These are phyloP conservation scores for Echiichthys vipera DNA, from an alignment of 2,797 vertebrate species.

Conservation along the genomic window DNA sequence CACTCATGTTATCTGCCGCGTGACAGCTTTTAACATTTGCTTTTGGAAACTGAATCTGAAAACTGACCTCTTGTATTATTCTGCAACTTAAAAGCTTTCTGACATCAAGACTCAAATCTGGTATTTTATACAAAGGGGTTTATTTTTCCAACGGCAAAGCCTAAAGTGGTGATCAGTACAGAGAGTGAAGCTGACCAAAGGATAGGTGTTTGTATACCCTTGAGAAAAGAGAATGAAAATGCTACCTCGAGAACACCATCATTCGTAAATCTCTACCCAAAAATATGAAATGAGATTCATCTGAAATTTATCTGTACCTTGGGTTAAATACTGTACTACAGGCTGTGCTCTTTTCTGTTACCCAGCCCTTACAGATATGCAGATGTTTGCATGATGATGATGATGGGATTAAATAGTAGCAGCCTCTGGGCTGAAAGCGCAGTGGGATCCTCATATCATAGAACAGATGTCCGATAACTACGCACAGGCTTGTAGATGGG, in stretches of 20 bases:
- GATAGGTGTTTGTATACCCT: constrained; percentile 37
- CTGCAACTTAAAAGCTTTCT: constrained; percentile 18
- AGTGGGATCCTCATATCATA: constrained; percentile 39
- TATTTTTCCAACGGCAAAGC: constrained; percentile 13
- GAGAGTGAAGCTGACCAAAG: constrained; percentile 34
- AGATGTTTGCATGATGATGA: constrained; percentile 23
- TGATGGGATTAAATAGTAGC: constrained; percentile 58
- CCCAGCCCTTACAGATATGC: constrained; percentile 41
- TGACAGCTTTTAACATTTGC: constrained; percentile 16
- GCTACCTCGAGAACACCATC: constrained; percentile 49
- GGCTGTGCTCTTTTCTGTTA: constrained; percentile 34
- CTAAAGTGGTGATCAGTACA: constrained; percentile 6
- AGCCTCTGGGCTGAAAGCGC: constrained; percentile 52
- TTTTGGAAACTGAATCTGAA: constrained; percentile 47
- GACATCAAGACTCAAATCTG: constrained; percentile 17
- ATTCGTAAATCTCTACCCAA: constrained; percentile 36
- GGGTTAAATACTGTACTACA: constrained; percentile 57
- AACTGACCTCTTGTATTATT: constrained; percentile 18
- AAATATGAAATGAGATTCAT: constrained; percentile 48
- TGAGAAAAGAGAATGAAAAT: constrained; percentile 45
- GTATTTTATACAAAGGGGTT: neutral
- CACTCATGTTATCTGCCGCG: neutral
- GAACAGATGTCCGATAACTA: constrained; percentile 36
- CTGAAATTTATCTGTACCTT: constrained; percentile 68
- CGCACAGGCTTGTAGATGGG: constrained; percentile 35